Percentiles rank a stretch among this genome's conserved stretches.
Conservation (phyloP, 2,113 vertebrate genomes). For the Tamias sibiricus region DNA sequence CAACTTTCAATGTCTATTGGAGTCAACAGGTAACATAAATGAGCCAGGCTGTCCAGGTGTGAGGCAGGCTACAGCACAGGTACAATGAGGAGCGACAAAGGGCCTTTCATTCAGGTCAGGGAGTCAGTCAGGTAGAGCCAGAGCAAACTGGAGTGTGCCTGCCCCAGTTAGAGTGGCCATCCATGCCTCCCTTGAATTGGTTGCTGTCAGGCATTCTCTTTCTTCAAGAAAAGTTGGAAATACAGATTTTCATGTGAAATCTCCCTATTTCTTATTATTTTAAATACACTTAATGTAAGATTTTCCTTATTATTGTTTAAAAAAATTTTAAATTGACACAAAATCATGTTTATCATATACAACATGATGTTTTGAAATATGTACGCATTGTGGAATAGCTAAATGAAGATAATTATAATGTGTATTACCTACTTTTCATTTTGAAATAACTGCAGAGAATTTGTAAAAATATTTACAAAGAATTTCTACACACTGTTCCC, state of each 20-base stretch:
- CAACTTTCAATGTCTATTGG: background rate
- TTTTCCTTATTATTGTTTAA: background rate
- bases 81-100: background rate
- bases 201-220: background rate
- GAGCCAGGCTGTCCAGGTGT: background rate
- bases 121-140: background rate
- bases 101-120: background rate
- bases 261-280: background rate
- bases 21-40: background rate
- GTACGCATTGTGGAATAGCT: background rate
- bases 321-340: background rate
- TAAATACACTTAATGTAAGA: background rate
- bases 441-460: constrained; percentile 2
- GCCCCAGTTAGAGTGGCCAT: background rate
- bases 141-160: background rate
- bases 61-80: background rate
- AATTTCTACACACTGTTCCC: background rate
- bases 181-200: background rate
- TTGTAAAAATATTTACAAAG: background rate
- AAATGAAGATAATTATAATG: background rate
- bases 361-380: background rate
- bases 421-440: background rate
- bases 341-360: background rate
- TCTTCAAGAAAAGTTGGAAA: background rate
- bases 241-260: background rate